Evolutionary conservation across 2,888 invertebrate genomes (phyloP), one percentile per base, ranked within the genome.

Genomic region (Drosophila ezoana): DNA sequence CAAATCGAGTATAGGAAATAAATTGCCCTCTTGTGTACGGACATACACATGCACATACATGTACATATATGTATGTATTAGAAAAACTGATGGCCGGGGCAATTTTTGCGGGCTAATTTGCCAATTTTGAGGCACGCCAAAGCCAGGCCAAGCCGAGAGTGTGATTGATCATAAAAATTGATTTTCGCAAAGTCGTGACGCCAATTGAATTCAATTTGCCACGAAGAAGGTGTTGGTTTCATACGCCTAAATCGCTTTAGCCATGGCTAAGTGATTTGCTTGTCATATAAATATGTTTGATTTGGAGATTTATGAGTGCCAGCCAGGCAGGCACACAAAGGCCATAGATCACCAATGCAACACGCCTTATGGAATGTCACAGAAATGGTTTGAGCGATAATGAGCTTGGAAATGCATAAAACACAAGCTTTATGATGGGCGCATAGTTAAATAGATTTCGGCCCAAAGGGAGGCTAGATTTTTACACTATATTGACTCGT

Each of bases 101-200:
- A 82, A 84, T 82, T 82, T 86, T 78, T 53, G 51, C 67, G 47
- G 47, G 53, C 81, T 84, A 84, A 83, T 83, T 83, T 82, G 83
- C 70, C 83, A 83, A 83, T 87, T 83, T 83, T 14, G 54, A 74
- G 83, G 77, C 83, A 85, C 74, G 76, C 73, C 84, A 64, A 72
- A 23, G 28, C 28, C 28, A 8, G 28, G 28, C 28, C 28, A 28
- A 28, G 28, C 28, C 8, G 28, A 49, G 56, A 63, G 62, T 85
- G 76, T 87, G 81, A 83, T 83, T 85, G 88, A 87, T 87, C 83
- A 66, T 83, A 83, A 87, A 83, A 83, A 83, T 87, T 85, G 83
- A 83, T 83, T 83, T 84, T 76, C 51, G 54, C 44, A 47, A 57
- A 81, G 62, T 83, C 83, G 88, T 84, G 83, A 81, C 80, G 80